These are phyloP conservation scores for Anodontia alba DNA, from an alignment of 2,888 invertebrate species.

Conservation along the genomic window DNA sequence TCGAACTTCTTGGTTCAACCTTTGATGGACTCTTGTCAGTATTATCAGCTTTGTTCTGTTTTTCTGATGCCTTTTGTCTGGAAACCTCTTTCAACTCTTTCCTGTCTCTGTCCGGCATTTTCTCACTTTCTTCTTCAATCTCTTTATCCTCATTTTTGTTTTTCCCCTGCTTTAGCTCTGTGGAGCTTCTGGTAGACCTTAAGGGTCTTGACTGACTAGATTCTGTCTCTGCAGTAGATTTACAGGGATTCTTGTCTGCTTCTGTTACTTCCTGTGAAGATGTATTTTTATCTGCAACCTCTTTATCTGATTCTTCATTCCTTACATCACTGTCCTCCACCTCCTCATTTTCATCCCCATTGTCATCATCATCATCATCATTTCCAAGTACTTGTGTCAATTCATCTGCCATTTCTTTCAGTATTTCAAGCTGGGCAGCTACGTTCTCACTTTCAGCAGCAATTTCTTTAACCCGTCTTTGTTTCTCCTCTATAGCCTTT, in stretches of 20 bases:
- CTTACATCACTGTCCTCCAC: background rate
- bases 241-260: background rate
- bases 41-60: background rate
- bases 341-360: conserved; percentile 27
- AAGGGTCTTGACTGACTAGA: background rate
- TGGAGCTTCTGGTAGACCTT: background rate
- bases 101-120: conserved; percentile 20
- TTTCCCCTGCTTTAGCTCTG: background rate
- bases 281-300: background rate
- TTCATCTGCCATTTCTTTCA: conserved; percentile 62
- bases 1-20: background rate
- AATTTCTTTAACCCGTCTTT: conserved; percentile 22
- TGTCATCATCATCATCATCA: conserved; percentile 16
- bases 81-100: background rate
- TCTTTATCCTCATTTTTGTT: conserved; percentile 7
- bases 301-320: background rate
- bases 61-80: background rate
- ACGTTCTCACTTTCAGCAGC: conserved; percentile 53
- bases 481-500: background rate
- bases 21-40: conserved; percentile 18
- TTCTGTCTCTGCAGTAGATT: background rate
- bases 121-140: conserved; percentile 37
- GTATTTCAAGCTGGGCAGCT: conserved; percentile 59
- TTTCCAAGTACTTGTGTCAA: conserved; percentile 35
- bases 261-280: background rate